Conservation (phyloP, 2,888 invertebrate genomes). For the Drosophila imparisetae region DNA sequence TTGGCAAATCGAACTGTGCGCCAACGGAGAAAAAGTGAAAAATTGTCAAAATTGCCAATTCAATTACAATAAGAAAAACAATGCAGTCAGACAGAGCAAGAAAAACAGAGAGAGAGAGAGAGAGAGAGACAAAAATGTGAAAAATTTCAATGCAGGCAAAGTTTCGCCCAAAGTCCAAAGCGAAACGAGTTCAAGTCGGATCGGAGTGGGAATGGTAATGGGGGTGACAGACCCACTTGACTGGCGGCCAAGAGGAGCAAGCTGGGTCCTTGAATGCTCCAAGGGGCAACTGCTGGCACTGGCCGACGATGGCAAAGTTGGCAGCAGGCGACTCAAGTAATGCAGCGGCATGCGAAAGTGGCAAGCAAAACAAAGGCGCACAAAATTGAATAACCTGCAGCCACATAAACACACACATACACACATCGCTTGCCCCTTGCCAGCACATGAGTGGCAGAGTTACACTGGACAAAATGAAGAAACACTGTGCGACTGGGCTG, state of each 20-base stretch:
- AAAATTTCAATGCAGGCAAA: constrained; percentile 57
- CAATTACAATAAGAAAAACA: constrained; percentile 49
- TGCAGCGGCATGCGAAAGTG: constrained; percentile 50
- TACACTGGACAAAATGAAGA: background rate
- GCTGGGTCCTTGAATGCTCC: constrained; percentile 38
- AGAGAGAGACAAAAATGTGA: constrained; percentile 37
- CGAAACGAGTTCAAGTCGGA: constrained; percentile 36
- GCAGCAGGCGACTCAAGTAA: constrained; percentile 31
- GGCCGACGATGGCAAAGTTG: constrained; percentile 43
- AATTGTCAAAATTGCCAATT: constrained; percentile 70
- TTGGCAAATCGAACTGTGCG: constrained; percentile 23
- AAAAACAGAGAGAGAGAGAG: constrained; percentile 7
- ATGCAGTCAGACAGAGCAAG: constrained; percentile 13
- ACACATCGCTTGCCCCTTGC: constrained; percentile 8
- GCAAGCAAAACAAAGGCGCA: constrained; percentile 67
- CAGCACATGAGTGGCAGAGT: constrained; percentile 26
- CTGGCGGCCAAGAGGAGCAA: constrained; percentile 42
- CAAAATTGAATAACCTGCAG: constrained; percentile 28
- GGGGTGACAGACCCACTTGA: constrained; percentile 39
- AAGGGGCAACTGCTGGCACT: constrained; percentile 22
- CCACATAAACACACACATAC: background rate
- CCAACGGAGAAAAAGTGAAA: constrained; percentile 55
- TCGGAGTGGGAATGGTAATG: background rate
- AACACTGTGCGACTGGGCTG: background rate
- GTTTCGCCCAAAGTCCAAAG: constrained; percentile 20